Base-by-base conservation (phyloP, 2,888 invertebrate species). In the Rhagonycha fulva region DNA sequence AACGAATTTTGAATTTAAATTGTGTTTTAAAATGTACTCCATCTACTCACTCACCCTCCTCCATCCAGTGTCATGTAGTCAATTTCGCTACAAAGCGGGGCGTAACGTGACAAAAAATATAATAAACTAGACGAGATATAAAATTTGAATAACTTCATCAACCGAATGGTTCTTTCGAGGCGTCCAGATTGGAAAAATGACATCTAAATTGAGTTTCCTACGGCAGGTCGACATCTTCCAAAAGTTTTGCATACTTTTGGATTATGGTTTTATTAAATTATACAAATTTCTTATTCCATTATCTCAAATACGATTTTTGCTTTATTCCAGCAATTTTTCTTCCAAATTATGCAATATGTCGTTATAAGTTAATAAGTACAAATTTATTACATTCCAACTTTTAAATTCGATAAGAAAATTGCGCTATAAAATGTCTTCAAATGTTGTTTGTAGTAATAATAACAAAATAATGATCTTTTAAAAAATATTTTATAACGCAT, bases 201-300 rank as follows among this genome's bases (percentile, higher is more conserved):
- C 79, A 75, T 79, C 78, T 78, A 79, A 76, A 80, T 80, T 80
- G 80, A 79, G 78, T 80, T 79, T 80, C 74, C 77, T 77, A 71
- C 76, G 60, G 73, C 77, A 77, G 76, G 76, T 78, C 77, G 75
- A 67, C 79, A 75, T 68, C 75, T 72, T 70, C 76, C 74, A 80
- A 75, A 80, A 81, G 78, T 79, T 76, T 79, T 78, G 73, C 77
- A 76, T 78, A 79, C 79, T 79, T 77, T 81, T 75, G 76, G 81
- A 81, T 81, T 81, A 80, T 81, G 74, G 79, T 81, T 80, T 81
- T 81, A 81, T 81, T 79, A 77, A 79, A 81, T 81, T 81, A 81
- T 80, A 78, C 79, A 81, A 76, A 80, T 81, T 78, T 79, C 78
- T 76, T 79, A 80, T 80, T 68, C 63, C 62, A 75, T 78, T 78